Conservation (phyloP, 2,888 invertebrate genomes). For the Dryobota labecula region DNA sequence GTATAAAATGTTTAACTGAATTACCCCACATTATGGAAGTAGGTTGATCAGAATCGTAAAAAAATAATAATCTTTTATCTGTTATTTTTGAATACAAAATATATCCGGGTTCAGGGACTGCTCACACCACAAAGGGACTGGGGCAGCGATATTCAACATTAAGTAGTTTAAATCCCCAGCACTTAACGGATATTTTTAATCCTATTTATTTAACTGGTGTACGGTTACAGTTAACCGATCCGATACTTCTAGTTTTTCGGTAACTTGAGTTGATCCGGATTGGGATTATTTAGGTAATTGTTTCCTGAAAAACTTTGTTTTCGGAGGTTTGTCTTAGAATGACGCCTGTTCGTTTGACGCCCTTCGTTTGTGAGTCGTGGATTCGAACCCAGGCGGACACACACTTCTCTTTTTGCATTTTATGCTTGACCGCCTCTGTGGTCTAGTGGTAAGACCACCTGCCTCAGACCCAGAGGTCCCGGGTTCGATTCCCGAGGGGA, state of each 20-base stretch:
- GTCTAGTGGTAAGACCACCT: too few relatives aligned
- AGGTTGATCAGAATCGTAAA: too few relatives aligned
- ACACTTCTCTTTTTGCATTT: neutral
- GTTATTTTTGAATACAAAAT: too few relatives aligned
- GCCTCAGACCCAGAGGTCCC: too few relatives aligned
- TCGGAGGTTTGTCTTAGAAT: neutral
- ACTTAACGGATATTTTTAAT: slow-evolving; percentile 54
- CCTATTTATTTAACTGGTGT: slow-evolving; percentile 44
- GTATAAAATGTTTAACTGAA: too few relatives aligned
- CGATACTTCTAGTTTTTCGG: slow-evolving; percentile 38
- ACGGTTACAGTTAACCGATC: slow-evolving; percentile 44
- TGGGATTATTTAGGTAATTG: neutral
- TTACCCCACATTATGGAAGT: too few relatives aligned
- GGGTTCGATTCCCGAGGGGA: too few relatives aligned
- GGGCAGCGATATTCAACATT: slow-evolving; percentile 22
- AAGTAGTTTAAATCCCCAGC: slow-evolving; percentile 55
- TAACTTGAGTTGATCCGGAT: slow-evolving; percentile 32
- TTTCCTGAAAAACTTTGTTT: neutral
- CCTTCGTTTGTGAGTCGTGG: neutral
- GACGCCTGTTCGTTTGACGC: too few relatives aligned
- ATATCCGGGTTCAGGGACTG: neutral
- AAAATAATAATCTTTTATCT: too few relatives aligned
- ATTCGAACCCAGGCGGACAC: neutral
- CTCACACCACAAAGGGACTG: neutral
- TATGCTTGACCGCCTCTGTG: too few relatives aligned